Percentiles rank a stretch among this genome's conserved stretches.
Evolutionary conservation across 1,140 invertebrate species (phyloP).

Genomic region (Colletes latitarsis): DNA sequence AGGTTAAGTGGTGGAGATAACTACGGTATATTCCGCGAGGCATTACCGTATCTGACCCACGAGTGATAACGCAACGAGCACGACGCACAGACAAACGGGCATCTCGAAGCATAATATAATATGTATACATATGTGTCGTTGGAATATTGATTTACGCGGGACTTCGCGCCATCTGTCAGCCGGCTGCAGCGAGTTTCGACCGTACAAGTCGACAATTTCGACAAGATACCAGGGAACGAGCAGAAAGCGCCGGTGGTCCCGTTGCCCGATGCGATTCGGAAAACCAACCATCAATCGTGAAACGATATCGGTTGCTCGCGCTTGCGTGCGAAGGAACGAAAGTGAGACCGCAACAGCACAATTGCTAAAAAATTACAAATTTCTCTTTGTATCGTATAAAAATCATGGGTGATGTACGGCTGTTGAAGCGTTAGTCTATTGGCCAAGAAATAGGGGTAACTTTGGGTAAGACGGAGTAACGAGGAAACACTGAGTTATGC

Average conservation of each 20-base stretch:
- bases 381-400: no score
- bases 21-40: no score
- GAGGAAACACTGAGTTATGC: background rate
- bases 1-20: no score
- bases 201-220: background rate
- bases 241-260: background rate
- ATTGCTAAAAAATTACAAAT: no score
- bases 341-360: no score
- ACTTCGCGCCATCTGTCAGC: conserved; percentile 61
- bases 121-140: conserved; percentile 20
- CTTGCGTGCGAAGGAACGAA: no score
- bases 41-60: no score
- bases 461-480: no score
- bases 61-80: background rate
- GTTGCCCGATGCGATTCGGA: conserved; percentile 22
- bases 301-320: no score
- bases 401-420: no score
- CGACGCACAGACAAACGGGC: conserved; percentile 10
- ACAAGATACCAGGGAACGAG: conserved; percentile 2
- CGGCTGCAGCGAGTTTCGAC: background rate
- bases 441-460: no score
- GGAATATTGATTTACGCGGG: conserved; percentile 57
- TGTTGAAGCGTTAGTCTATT: no score
- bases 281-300: conserved; percentile 34
- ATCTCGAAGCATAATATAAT: conserved; percentile 26